phyloP scores from a whole-genome alignment of 2,113 vertebrate genomes.

The Cryptomyrus ogoouensis region DNA sequence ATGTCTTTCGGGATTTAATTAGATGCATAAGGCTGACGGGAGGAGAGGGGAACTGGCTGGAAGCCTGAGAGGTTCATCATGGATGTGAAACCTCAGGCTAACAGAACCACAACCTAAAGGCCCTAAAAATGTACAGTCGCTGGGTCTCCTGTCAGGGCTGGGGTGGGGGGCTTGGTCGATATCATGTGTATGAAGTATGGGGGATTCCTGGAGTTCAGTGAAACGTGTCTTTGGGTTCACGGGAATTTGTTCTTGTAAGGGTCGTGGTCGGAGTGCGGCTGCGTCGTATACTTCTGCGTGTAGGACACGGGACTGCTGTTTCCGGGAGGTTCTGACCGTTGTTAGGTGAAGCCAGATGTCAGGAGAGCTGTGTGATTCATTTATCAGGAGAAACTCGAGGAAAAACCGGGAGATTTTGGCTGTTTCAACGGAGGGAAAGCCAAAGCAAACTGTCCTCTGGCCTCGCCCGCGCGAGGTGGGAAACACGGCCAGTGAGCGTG shows the following conservation, averaged over 20 bases:
- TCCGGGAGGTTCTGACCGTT: background rate
- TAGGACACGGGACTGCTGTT: background rate
- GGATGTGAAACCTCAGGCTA: background rate
- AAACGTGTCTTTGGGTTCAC: background rate
- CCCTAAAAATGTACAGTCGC: background rate
- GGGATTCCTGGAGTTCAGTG: background rate
- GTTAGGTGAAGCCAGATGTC: background rate
- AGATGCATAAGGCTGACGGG: background rate
- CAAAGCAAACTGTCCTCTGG: background rate
- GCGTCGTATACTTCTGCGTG: background rate
- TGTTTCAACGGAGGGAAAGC: background rate
- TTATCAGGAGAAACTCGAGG: background rate
- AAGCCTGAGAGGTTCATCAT: background rate
- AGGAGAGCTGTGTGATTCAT: background rate
- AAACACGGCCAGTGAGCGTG: background rate
- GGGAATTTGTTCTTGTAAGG: background rate
- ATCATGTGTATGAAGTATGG: background rate
- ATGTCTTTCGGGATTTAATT: background rate
- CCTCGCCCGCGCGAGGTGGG: background rate
- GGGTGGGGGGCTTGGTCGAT: background rate
- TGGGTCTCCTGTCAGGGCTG: background rate
- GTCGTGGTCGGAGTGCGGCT: background rate
- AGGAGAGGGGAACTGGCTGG: background rate
- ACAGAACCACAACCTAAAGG: background rate
- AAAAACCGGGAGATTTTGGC: background rate